Evolutionary conservation across 2,888 invertebrate species (phyloP), one percentile per base, ranked within the genome.

Genomic region (Cataglyphis albicans): DNA sequence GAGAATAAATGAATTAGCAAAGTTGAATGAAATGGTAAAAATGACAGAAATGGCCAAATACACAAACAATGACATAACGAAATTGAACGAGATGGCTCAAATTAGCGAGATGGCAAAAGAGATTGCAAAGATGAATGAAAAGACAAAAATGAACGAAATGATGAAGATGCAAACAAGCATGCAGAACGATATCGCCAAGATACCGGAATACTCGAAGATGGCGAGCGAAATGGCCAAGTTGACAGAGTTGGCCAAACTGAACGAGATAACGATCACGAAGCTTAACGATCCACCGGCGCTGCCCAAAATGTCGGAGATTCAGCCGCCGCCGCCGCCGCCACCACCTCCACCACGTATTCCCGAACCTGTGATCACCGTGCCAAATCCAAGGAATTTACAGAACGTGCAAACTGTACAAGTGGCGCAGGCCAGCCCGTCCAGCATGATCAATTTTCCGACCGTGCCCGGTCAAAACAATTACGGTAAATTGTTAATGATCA

Each of bases 401-500:
- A 91, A 92, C 61, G 92, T 92, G 85, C 94, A 94, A 67, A 94
- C 91, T 2, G 93, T 93, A 52, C 94, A 94, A 89, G 92, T 92
- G 70, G 92, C 94, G 25, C 94, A 94, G 86, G 91, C 94, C 32
- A 94, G 93, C 87, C 94, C 94, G 78, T 93, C 94, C 78, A 92
- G 92, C 89, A 91, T 94, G 57, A 94, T 94, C 75, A 94, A 94
- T 81, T 94, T 94, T 85, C 93, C 93, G 25, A 90, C 92, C 25
- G 94, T 94, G 80, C 94, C 94, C 59, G 94, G 94, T n/a, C 94
- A 94, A 84, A 94, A 94, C 63, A 94, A 94, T 83, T 94, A 94
- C 82, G 93, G 94, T 80, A 94, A 94, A 82, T 84, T 94, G 67
- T 86, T 95, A 84, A 93, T 94, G 25, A 95, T 95, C 52, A 95